phyloP scores from a whole-genome alignment of 2,888 invertebrate species.

The Caenorhabditis imperialis region DNA sequence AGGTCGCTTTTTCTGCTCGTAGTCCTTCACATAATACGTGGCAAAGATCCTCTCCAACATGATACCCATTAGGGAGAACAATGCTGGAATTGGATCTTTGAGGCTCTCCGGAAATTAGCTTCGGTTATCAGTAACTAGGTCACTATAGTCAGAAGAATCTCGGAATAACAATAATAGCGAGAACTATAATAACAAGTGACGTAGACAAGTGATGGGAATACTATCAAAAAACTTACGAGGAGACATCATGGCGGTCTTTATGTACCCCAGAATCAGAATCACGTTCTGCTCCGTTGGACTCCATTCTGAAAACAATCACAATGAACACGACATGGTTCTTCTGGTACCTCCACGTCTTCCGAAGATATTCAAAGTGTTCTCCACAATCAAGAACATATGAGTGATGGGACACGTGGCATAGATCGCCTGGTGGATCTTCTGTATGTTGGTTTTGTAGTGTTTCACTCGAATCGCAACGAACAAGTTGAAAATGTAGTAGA shows the following conservation, averaged over 20 bases:
- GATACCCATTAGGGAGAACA: slow-evolving; percentile 26
- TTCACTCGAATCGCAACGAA: slow-evolving; percentile 19
- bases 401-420: slow-evolving; percentile 34
- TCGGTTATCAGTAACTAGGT: no score
- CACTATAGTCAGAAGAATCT: no score
- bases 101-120: no score
- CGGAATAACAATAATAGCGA: no score
- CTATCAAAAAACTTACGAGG: no score
- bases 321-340: no score
- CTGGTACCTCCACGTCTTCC: slow-evolving; percentile 28
- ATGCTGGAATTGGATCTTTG: slow-evolving; percentile 19
- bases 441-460: slow-evolving; percentile 32
- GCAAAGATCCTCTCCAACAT: slow-evolving; percentile 27
- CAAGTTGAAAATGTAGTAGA: slow-evolving; percentile 31
- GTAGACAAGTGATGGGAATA: no score
- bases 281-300: no score
- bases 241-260: no score
- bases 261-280: no score
- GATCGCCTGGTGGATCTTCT: slow-evolving; percentile 27
- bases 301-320: not conserved
- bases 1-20: slow-evolving; percentile 23
- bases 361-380: slow-evolving; percentile 14
- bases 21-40: slow-evolving; percentile 31
- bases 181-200: no score
- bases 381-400: slow-evolving; percentile 12